A percentile compares a stretch with the other conserved stretches of the same genome.
These are phyloP conservation scores for Sminthopsis crassicaudata DNA, from an alignment of 2,113 vertebrate species.

Conservation along the genomic window DNA sequence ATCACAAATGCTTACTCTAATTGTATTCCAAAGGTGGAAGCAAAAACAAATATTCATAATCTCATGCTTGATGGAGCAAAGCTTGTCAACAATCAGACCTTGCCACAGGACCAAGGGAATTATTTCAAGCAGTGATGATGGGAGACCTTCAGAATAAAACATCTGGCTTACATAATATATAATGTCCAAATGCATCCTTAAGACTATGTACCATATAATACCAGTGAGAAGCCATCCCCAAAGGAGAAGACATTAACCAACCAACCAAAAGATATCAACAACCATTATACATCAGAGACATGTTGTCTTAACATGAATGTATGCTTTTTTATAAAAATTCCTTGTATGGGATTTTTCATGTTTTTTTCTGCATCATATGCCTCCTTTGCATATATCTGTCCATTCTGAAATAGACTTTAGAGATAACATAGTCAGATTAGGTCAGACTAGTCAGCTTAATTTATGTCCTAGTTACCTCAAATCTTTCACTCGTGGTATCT, in stretches of 20 bases:
- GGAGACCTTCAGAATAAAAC: neutral
- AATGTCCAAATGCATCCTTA: neutral
- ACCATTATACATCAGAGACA: neutral
- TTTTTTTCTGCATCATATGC: neutral
- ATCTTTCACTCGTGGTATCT: neutral
- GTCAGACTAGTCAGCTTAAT: too few relatives aligned
- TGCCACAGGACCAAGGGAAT: neutral
- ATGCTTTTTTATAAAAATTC: neutral
- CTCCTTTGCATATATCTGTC: neutral
- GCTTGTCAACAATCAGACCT: neutral
- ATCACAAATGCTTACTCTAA: neutral
- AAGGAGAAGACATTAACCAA: neutral
- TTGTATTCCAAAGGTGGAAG: neutral
- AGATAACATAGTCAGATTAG: neutral
- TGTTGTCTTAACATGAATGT: neutral
- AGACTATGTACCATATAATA: neutral
- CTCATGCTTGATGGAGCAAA: neutral
- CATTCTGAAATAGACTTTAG: neutral
- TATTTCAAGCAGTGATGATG: neutral
- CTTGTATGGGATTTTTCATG: neutral
- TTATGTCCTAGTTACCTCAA: neutral
- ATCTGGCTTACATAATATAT: neutral
- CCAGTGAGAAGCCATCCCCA: neutral
- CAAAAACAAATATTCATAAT: neutral
- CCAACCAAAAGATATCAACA: neutral